phyloP scores from a whole-genome alignment of 2,113 vertebrate genomes.

The Rhinopithecus roxellana region DNA sequence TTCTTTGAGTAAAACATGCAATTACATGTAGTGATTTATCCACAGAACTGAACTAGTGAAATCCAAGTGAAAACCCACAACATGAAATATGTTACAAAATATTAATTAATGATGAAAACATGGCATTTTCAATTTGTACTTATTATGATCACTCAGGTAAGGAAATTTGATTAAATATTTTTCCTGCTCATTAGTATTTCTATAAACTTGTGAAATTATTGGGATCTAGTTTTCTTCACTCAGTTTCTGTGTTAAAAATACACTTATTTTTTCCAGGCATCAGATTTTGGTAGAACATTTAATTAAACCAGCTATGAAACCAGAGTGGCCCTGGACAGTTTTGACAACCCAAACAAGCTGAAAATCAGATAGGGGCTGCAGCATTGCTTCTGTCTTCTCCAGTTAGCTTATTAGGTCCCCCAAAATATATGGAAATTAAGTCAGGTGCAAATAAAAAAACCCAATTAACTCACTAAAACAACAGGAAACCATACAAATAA shows the following conservation, averaged over 20 bases:
- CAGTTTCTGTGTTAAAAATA: neutral
- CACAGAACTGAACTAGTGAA: neutral
- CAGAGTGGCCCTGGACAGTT: neutral
- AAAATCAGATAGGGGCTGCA: conserved; percentile 38
- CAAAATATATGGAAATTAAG: neutral
- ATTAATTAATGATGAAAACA: neutral
- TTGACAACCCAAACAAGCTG: conserved; percentile 34
- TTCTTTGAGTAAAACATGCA: neutral
- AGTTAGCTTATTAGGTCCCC: neutral
- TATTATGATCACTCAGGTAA: neutral
- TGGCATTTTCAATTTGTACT: neutral
- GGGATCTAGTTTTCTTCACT: neutral
- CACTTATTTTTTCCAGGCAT: conserved; percentile 44
- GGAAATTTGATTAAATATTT: neutral
- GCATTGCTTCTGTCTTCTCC: neutral
- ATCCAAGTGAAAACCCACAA: neutral
- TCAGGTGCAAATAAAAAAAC: neutral
- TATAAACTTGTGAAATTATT: conserved; percentile 18
- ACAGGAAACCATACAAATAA: neutral
- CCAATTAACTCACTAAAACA: neutral
- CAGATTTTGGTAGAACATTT: conserved; percentile 57
- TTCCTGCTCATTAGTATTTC: conserved; percentile 31
- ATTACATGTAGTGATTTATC: neutral
- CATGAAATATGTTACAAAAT: neutral
- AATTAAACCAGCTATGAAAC: conserved; percentile 63